These are phyloP conservation scores for Metellina segmentata DNA, from an alignment of 2,888 invertebrate species.

Conservation along the genomic window DNA sequence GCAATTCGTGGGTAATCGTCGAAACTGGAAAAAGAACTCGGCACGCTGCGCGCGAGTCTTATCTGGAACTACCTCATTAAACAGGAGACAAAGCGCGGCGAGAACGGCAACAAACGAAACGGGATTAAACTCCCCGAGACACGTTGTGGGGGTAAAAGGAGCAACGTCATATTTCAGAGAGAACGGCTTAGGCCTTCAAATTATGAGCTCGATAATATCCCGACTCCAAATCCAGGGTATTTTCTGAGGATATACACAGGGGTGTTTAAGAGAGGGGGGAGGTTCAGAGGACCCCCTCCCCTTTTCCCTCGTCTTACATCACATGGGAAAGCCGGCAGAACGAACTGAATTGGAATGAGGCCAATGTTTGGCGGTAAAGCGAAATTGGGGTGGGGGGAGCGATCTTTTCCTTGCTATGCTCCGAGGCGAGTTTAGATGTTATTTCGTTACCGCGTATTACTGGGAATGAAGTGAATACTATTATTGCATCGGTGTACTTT, in stretches of 20 bases:
- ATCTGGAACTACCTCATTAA: constrained; percentile 35
- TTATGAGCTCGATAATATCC: constrained; percentile 76
- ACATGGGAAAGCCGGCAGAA: constrained; percentile 56
- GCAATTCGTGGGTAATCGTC: constrained; percentile 13
- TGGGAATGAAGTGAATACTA: too few species aligned
- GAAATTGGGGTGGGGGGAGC: too few species aligned
- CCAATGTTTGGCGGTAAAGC: constrained; percentile 46
- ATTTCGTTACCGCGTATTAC: too few species aligned
- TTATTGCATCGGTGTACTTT: too few species aligned
- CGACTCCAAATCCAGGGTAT: constrained; percentile 68
- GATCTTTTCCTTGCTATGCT: background rate
- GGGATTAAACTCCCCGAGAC: constrained; percentile 63
- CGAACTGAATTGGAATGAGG: constrained; percentile 26
- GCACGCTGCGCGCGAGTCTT: background rate
- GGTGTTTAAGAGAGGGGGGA: constrained; percentile 45
- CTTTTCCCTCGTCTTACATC: constrained; percentile 38
- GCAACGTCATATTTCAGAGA: constrained; percentile 62
- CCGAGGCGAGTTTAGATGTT: too few species aligned
- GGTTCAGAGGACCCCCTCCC: constrained; percentile 27
- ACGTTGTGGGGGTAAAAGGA: constrained; percentile 33
- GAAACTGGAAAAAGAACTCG: constrained; percentile 8
- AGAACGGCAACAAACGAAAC: constrained; percentile 25
- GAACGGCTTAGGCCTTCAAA: constrained; percentile 70
- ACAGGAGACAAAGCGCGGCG: background rate
- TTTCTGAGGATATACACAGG: constrained; percentile 57